These are phyloP conservation scores for Eupithecia insigniata DNA, from an alignment of 2,888 invertebrate species.

Conservation along the genomic window DNA sequence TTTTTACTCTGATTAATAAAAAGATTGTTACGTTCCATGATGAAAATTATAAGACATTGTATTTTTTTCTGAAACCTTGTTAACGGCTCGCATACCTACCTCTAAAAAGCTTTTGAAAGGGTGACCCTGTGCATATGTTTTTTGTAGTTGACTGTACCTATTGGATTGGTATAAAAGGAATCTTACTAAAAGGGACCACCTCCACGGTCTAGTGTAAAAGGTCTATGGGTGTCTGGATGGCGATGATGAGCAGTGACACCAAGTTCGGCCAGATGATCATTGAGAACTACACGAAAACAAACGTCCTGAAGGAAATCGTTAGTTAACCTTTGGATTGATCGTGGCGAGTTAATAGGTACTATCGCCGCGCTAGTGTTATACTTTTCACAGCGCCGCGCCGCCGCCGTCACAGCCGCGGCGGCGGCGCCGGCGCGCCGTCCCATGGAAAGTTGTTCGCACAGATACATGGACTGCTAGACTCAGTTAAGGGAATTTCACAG, in stretches of 20 bases:
- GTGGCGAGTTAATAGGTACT: background rate
- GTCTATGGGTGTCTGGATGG: conserved; percentile 88
- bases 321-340: no score
- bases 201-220: conserved; percentile 65
- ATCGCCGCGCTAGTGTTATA: no score
- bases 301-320: conserved; percentile 87
- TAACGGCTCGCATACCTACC: background rate
- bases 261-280: conserved; percentile 87
- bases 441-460: background rate
- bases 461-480: background rate
- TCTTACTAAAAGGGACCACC: background rate
- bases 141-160: background rate
- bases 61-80: background rate
- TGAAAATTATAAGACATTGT: background rate
- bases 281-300: conserved; percentile 85
- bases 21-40: background rate
- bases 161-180: background rate
- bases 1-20: background rate
- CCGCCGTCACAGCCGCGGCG: background rate
- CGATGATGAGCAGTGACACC: conserved; percentile 87
- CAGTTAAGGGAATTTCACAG: background rate
- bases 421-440: background rate
- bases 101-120: background rate
- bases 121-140: background rate
- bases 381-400: background rate